Percentiles rank a stretch among this genome's conserved stretches.
Conservation (phyloP, 2,797 vertebrate species). For the Sebastes flavidus region DNA sequence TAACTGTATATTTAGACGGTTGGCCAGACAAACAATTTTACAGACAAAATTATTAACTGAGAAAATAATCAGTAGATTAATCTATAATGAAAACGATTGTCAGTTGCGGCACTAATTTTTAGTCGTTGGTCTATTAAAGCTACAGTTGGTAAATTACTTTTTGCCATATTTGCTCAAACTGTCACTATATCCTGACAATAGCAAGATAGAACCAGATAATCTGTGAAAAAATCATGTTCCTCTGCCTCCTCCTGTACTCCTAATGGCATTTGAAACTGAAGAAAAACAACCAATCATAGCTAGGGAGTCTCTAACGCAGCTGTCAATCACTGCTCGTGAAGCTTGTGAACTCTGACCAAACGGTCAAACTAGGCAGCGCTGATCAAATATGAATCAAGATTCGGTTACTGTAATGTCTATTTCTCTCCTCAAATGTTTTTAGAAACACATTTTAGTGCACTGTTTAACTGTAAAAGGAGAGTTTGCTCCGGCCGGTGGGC, state of each 20-base stretch:
- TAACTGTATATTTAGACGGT: background rate
- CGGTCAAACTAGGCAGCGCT: no score
- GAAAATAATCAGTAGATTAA: background rate
- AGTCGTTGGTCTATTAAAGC: background rate
- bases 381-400: no score
- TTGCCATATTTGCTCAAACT: background rate
- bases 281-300: no score
- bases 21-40: background rate
- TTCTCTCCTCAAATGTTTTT: no score
- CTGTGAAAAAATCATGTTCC: background rate
- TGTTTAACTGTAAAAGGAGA: background rate
- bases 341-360: no score
- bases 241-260: no score
- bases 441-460: no score
- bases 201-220: background rate
- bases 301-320: no score
- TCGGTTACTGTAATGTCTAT: rapidly evolving
- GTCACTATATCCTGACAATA: background rate
- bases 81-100: background rate
- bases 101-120: background rate
- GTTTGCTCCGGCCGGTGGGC: background rate
- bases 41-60: background rate
- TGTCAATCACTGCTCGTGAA: no score
- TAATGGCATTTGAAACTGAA: no score
- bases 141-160: background rate